Evolutionary conservation across 2,113 vertebrate genomes (phyloP), one percentile per base, ranked within the genome.

Genomic region (Reinhardtius hippoglossoides): DNA sequence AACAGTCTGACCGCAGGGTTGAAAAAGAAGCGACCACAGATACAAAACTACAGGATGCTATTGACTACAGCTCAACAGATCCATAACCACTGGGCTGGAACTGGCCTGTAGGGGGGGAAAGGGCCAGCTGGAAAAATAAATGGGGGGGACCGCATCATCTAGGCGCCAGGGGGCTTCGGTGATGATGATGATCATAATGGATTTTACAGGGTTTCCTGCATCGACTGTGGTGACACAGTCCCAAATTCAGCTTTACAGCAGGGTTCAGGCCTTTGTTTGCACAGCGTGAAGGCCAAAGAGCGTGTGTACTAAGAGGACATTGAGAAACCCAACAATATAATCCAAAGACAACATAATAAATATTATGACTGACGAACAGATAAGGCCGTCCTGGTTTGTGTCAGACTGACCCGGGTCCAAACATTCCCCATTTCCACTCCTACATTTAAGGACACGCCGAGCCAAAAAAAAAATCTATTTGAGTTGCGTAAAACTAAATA

Each of bases 41-140:
- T 23, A 81, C 68, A 83, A 65, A 83, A 55, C 64, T 86, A 83
- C 87, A 72, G 75, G 82, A 86, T 13, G 56, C 67, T 82, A 88
- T 71, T 58, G 89, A 91, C 71, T 72, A 37, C 70, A n/a, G 35
- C 68, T 60, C 42, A 54, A 50, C 21, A 57, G 81, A 92, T 89
- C 85, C 69, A 89, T 89, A 87, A 81, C 70, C 64, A 46, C 44
- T 4, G 4, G 67, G 60, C 78, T 80, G 80, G 58, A 79, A 87
- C 55, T 50, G 67, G 74, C 57, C 87, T 77, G 61, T 35, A 21
- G 81, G 59, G 84, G 31, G 18, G 52, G 50, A 71, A 62, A 59
- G 40, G 68, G 67, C 71, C 87, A 87, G 82, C 84, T 90, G 87
- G 86, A 88, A 88, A 88, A 88, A 84, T 64, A 85, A 80, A 88